phyloP scores from a whole-genome alignment of 2,888 invertebrate genomes.

The Stomorhina lunata region DNA sequence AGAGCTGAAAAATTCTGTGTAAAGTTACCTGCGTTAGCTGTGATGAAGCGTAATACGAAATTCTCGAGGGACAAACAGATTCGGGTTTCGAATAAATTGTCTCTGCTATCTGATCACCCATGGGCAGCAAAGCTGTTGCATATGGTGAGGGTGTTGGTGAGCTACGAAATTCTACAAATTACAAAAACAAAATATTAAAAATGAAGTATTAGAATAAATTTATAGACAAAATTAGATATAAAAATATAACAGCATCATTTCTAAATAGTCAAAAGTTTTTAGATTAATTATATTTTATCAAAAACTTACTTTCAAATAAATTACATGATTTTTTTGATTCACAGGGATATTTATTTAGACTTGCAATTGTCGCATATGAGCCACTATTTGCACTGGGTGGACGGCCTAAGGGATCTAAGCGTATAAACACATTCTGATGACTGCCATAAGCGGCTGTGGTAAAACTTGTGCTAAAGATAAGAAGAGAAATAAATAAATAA shows the following conservation, averaged over 20 bases:
- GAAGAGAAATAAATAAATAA: background rate
- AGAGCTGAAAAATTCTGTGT: conserved; percentile 69
- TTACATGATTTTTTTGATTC: conserved; percentile 79
- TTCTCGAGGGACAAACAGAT: conserved; percentile 83
- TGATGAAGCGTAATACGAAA: conserved; percentile 90
- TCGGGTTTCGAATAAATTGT: conserved; percentile 83
- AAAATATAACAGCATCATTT: too few relatives aligned
- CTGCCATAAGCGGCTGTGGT: conserved; percentile 88
- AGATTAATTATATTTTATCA: too few relatives aligned
- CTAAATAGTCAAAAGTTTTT: too few relatives aligned
- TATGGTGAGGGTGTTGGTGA: conserved; percentile 85
- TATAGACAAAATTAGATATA: too few relatives aligned
- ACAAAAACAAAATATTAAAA: conserved; percentile 34
- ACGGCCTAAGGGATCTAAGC: conserved; percentile 86
- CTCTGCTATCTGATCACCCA: conserved; percentile 79
- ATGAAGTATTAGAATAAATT: background rate
- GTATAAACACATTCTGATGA: conserved; percentile 88
- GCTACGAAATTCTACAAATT: conserved; percentile 76
- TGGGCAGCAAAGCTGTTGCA: conserved; percentile 83
- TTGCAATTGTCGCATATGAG: conserved; percentile 91
- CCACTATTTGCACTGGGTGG: conserved; percentile 89
- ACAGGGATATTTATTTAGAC: conserved; percentile 87
- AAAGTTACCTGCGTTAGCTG: conserved; percentile 84
- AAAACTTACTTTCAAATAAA: conserved; percentile 77
- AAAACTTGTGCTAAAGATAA: conserved; percentile 85